Percentiles rank a stretch among this genome's conserved stretches.
Evolutionary conservation across 2,888 invertebrate species (phyloP).

Genomic region (Auanema freiburgensis): DNA sequence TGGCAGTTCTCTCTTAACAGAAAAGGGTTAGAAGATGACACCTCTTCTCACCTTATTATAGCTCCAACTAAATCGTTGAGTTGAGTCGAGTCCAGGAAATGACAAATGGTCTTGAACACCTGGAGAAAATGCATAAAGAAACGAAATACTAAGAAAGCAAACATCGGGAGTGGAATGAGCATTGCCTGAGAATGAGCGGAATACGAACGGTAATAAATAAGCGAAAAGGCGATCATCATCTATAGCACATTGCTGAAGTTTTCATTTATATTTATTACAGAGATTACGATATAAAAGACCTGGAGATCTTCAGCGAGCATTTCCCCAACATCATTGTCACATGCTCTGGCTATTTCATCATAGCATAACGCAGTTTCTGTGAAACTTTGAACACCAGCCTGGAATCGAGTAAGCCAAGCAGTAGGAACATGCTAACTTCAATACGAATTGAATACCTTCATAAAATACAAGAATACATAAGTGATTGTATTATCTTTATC

Average conservation of each 20-base stretch:
- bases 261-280: not conserved
- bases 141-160: not conserved
- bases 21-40: not conserved
- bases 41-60: not conserved
- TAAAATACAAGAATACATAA: constrained; percentile 43
- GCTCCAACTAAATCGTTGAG: not conserved
- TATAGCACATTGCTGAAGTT: constrained; percentile 73
- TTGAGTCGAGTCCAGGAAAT: not conserved
- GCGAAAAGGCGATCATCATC: constrained; percentile 85
- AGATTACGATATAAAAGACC: constrained; percentile 65
- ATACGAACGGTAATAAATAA: constrained; percentile 23
- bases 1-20: constrained; percentile 79
- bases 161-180: constrained; percentile 60
- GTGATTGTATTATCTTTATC: constrained; percentile 39
- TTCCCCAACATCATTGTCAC: constrained; percentile 69
- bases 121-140: not conserved
- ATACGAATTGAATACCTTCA: constrained; percentile 23
- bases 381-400: constrained; percentile 5
- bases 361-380: constrained; percentile 70
- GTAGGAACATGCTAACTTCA: not conserved
- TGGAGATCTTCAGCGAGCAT: constrained; percentile 79
- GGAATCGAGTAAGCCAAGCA: no score
- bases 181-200: constrained; percentile 57
- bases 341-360: constrained; percentile 70
- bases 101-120: not conserved